phyloP scores from a whole-genome alignment of 2,888 invertebrate genomes.

The Mimas tiliae region DNA sequence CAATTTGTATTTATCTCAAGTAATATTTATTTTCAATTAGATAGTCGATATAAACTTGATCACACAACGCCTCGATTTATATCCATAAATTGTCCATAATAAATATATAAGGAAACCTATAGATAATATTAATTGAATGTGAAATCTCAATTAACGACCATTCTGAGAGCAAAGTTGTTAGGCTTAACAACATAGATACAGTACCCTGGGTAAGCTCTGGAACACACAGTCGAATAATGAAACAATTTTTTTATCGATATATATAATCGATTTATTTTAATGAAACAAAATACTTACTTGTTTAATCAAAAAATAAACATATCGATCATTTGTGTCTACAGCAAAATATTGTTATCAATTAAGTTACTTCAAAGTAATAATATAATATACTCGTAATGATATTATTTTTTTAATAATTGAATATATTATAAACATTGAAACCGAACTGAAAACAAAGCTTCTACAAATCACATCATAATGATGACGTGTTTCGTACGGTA shows the following conservation, averaged over 20 bases:
- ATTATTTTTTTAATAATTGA: too few relatives aligned
- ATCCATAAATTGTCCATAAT: constrained; percentile 38
- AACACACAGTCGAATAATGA: neutral
- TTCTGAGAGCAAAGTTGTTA: constrained; percentile 39
- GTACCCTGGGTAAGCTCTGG: neutral
- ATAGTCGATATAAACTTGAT: constrained; percentile 16
- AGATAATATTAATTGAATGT: constrained; percentile 49
- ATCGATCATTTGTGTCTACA: too few relatives aligned
- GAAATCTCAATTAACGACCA: constrained; percentile 48
- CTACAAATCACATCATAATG: too few relatives aligned
- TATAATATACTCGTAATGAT: too few relatives aligned
- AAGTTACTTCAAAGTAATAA: too few relatives aligned
- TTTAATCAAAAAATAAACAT: too few relatives aligned
- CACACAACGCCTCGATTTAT: constrained; percentile 36
- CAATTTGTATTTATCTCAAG: constrained; percentile 16
- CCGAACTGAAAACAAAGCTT: too few relatives aligned
- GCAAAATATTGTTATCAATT: too few relatives aligned
- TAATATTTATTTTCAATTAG: constrained; percentile 16
- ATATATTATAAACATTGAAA: too few relatives aligned
- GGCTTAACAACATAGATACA: constrained; percentile 33
- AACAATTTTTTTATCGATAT: neutral
- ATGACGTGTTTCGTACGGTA: too few relatives aligned
- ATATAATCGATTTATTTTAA: neutral
- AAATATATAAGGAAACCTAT: constrained; percentile 40
- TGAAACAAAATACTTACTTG: too few relatives aligned